Conservation (phyloP, 2,797 vertebrate species). For the Karalla daura region DNA sequence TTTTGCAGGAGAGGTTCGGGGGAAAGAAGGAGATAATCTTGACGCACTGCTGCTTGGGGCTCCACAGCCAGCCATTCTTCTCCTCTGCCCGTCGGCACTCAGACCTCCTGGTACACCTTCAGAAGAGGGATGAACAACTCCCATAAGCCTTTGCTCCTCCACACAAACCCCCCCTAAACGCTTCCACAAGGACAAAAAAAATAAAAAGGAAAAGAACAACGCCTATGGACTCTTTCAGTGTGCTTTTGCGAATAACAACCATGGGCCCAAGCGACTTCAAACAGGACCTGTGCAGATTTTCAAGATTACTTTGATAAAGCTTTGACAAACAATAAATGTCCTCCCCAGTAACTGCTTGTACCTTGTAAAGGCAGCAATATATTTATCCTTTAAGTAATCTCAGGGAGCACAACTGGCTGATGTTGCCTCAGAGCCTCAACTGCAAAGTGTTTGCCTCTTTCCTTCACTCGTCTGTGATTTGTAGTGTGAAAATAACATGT, state of each 20-base stretch:
- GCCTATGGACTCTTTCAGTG: slow-evolving; percentile 15
- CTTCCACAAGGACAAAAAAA: slow-evolving; percentile 28
- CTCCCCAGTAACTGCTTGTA: neutral
- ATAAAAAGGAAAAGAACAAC: slow-evolving; percentile 14
- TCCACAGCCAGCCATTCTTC: slow-evolving; percentile 94
- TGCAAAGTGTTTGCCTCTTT: no score
- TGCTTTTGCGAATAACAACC: slow-evolving; percentile 33
- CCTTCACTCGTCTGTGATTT: no score
- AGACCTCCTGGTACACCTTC: slow-evolving; percentile 91
- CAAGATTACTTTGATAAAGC: slow-evolving; percentile 5
- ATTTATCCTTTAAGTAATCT: neutral
- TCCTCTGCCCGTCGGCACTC: slow-evolving; percentile 89
- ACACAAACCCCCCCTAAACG: slow-evolving; percentile 18
- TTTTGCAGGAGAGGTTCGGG: slow-evolving; percentile 90
- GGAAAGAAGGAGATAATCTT: slow-evolving; percentile 88
- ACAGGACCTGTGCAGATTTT: neutral
- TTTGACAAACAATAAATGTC: slow-evolving; percentile 1
- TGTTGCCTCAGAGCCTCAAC: no score
- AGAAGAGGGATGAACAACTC: slow-evolving; percentile 55
- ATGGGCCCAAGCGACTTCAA: slow-evolving; percentile 9
- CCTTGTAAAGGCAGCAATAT: neutral
- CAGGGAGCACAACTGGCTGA: no score
- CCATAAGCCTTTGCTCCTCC: slow-evolving; percentile 54
- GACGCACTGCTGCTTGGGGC: slow-evolving; percentile 88
- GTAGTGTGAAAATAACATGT: no score